phyloP scores from a whole-genome alignment of 2,113 vertebrate species.

The Boleophthalmus pectinirostris region DNA sequence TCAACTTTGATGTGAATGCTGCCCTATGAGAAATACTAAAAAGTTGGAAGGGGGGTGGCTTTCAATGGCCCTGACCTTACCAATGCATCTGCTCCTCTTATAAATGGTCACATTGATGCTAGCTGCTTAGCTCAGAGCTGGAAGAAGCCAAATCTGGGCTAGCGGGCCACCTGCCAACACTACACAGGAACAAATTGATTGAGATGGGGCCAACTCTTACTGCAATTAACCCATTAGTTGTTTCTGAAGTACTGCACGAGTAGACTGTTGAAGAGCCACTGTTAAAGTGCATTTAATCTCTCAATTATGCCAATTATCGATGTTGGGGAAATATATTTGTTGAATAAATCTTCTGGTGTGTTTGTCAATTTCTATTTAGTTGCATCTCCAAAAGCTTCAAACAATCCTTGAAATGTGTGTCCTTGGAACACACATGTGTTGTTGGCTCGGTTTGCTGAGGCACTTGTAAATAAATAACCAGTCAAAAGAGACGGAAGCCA shows the following conservation, averaged over 20 bases:
- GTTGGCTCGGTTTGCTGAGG: constrained; percentile 46
- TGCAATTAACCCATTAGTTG: constrained; percentile 55
- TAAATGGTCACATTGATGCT: constrained; percentile 76
- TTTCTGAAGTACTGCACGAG: constrained; percentile 28
- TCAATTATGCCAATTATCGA: constrained; percentile 3
- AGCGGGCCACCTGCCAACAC: constrained; percentile 63
- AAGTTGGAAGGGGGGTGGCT: constrained; percentile 49
- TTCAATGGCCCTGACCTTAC: constrained; percentile 69
- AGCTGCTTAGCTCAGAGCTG: constrained; percentile 60
- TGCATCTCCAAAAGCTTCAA: constrained; percentile 17
- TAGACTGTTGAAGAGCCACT: constrained; percentile 30
- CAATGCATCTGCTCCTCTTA: constrained; percentile 70
- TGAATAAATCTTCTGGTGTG: constrained; percentile 16
- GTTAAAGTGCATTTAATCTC: neutral
- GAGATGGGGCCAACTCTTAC: constrained; percentile 67
- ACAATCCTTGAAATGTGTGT: constrained; percentile 46
- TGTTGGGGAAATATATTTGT: constrained; percentile 12
- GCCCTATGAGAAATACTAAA: constrained; percentile 63
- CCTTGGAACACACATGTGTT: constrained; percentile 40
- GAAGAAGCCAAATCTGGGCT: constrained; percentile 66
- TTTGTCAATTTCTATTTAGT: constrained; percentile 36
- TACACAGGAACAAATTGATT: constrained; percentile 71
- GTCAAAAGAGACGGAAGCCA: constrained; percentile 34
- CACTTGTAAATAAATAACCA: constrained; percentile 54
- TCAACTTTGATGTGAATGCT: constrained; percentile 77